Evolutionary conservation across 2,797 vertebrate species (phyloP), one percentile per base, ranked within the genome.

Genomic region (Cynopterus sphinx): DNA sequence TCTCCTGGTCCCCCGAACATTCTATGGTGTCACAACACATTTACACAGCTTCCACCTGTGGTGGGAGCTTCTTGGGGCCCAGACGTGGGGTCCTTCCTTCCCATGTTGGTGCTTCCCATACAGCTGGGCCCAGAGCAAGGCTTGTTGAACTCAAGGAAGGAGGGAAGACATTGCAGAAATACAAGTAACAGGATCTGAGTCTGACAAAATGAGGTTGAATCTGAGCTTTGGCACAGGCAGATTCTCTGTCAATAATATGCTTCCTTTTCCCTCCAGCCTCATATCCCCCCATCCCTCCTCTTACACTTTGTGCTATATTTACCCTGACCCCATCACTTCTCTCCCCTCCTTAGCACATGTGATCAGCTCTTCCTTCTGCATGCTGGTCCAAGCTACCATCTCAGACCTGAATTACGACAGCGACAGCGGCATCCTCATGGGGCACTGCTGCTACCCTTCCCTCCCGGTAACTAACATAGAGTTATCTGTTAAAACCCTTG

Each of bases 381-480:
- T 55, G 31, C 73, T 65, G 39, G 49, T 36, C 21, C 3, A 0
- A 36, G 36, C 17, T 57, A 5, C 70, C 28, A 6, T 36, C 63
- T 79, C 9, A 12, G 49, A 10, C 19, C 59, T 57, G 55, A 24
- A 39, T 51, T 46, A n/a, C 16, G 5, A 6, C 15, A 21, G n/a
- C 19, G 10, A 6, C 15, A 21, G n/a, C 19, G 8, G 26, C n/a
- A 3, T 53, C 21, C 41, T 53, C 63, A 0, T 49, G 19, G 19
- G 2, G 0, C 33, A 43, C 13, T 22, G 53, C 63, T n/a, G 4
- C 79, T 9, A 5, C 24, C 17, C 3, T 33, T 57, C 28, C 59
- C 59, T 53, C n/a, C 61, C 0, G 0, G 21, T 7, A 1, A 68
- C 51, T 19, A 51, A 13, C 19, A 24, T 17, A 6, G 7, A 39